A percentile compares a stretch with the other conserved stretches of the same genome.
phyloP scores from a whole-genome alignment of 2,888 invertebrate species.

The Machimus atricapillus region DNA sequence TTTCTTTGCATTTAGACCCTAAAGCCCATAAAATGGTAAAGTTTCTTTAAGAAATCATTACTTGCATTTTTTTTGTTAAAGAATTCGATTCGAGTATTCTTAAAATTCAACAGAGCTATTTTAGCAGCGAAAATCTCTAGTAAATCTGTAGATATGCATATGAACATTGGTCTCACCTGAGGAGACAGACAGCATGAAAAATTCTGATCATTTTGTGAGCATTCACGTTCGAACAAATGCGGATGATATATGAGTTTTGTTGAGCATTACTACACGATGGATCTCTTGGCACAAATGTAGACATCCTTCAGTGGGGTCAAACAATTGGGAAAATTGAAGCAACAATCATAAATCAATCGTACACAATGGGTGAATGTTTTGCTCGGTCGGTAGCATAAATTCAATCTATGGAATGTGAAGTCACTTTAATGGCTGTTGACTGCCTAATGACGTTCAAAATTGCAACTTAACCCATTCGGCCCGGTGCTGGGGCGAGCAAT shows the following conservation, averaged over 20 bases:
- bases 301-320: not conserved
- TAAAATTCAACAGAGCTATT: not conserved
- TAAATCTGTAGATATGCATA: not conserved
- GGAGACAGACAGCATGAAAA: not conserved
- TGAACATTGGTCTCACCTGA: not conserved
- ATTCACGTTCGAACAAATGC: not conserved
- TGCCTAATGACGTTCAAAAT: slow-evolving; percentile 3
- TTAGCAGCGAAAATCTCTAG: not conserved
- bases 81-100: not conserved
- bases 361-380: not conserved
- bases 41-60: not conserved
- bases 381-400: not conserved
- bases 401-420: not conserved
- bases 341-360: not conserved
- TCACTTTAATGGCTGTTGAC: slow-evolving; percentile 1
- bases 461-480: slow-evolving; percentile 1
- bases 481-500: not conserved
- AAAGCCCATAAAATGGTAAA: not conserved
- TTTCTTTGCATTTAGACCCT: too few relatives aligned
- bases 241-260: not conserved
- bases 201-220: not conserved
- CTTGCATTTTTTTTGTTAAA: not conserved
- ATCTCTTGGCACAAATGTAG: not conserved
- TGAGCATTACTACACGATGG: not conserved
- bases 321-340: not conserved